A percentile compares a stretch with the other conserved stretches of the same genome.
phyloP scores from a whole-genome alignment of 1,140 invertebrate species.

The Cyrtorhinus lividipennis region DNA sequence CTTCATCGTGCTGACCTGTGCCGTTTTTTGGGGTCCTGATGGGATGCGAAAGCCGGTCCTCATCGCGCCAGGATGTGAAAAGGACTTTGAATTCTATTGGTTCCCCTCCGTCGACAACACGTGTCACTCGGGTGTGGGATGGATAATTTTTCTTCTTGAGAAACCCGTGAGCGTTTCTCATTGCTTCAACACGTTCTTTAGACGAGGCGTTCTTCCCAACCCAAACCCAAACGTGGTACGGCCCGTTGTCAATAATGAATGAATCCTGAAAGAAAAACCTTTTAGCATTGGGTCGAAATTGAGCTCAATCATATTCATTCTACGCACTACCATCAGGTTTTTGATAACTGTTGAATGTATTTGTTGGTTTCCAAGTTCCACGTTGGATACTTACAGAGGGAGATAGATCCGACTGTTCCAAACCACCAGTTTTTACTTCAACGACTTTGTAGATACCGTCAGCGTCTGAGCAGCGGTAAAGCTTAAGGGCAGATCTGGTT shows the following conservation, averaged over 20 bases:
- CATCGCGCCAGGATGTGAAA: conserved; percentile 54
- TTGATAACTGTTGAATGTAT: conserved; percentile 14
- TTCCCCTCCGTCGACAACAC: conserved; percentile 66
- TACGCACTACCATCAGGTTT: no score
- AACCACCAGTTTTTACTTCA: conserved; percentile 71
- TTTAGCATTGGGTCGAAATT: no score
- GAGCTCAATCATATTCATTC: no score
- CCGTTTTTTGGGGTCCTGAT: no score
- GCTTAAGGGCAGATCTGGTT: conserved; percentile 36
- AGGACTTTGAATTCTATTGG: conserved; percentile 73
- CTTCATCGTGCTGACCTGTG: no score
- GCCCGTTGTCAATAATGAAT: conserved; percentile 75
- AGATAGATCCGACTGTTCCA: conserved; percentile 61
- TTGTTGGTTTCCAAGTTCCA: no score
- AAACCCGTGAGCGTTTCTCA: conserved; percentile 76
- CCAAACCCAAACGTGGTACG: conserved; percentile 84
- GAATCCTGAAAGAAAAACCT: conserved; percentile 52
- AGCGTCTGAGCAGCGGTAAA: conserved; percentile 58
- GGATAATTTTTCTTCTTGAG: conserved; percentile 76
- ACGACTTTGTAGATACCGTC: conserved; percentile 70
- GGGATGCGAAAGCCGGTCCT: neutral
- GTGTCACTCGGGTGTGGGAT: conserved; percentile 53
- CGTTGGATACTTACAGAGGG: conserved; percentile 42
- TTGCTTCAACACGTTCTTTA: conserved; percentile 57
- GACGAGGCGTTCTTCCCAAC: conserved; percentile 56